Percentiles rank a stretch among this genome's conserved stretches.
Conservation (phyloP, 2,888 invertebrate species). For the Agriopis leucophaearia region DNA sequence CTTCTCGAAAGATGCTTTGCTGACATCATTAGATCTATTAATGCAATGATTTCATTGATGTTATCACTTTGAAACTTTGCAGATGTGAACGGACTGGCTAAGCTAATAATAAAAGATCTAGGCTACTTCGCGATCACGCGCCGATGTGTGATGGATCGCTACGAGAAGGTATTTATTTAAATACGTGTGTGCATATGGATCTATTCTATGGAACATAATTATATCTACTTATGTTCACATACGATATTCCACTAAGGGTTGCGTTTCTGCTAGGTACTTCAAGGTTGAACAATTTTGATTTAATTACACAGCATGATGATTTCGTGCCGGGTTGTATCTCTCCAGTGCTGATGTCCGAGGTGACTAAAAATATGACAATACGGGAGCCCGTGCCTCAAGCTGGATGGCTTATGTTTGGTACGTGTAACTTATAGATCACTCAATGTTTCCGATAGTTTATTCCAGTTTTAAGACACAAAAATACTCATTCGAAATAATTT, state of each 20-base stretch:
- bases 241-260: not conserved
- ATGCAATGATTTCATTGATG: not conserved
- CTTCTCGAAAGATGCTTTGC: too few relatives aligned
- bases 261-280: not conserved
- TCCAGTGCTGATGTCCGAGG: constrained; percentile 68
- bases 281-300: constrained; percentile 9
- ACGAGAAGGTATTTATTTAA: constrained; percentile 65
- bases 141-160: constrained; percentile 74
- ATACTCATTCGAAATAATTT: not conserved
- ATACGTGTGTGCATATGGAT: too few relatives aligned
- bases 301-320: constrained; percentile 67
- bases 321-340: constrained; percentile 70
- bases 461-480: not conserved
- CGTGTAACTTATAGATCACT: too few relatives aligned
- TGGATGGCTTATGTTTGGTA: constrained; percentile 82
- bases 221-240: too few relatives aligned
- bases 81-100: constrained; percentile 68
- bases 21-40: too few relatives aligned
- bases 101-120: constrained; percentile 71
- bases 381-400: constrained; percentile 70
- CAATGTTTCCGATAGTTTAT: too few relatives aligned
- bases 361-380: constrained; percentile 65
- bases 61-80: constrained; percentile 29
- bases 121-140: constrained; percentile 77
- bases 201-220: too few relatives aligned